A percentile compares a stretch with the other conserved stretches of the same genome.
Conservation (phyloP, 2,797 vertebrate species). For the Holocentrus rufus region DNA sequence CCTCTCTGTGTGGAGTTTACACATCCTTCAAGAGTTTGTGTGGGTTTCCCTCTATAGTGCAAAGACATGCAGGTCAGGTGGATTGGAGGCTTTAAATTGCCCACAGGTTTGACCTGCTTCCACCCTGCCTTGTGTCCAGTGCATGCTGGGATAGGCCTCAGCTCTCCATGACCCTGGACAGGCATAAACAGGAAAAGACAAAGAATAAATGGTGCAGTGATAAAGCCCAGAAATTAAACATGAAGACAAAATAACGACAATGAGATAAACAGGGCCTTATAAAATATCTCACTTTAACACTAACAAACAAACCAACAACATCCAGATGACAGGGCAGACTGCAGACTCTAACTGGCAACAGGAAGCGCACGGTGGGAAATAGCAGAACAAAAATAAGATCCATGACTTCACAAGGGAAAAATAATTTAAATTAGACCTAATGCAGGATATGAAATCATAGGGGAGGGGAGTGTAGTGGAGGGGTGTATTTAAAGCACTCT, state of each 20-base stretch:
- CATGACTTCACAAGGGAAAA: not conserved
- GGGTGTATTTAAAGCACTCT: constrained; percentile 1
- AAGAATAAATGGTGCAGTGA: not conserved
- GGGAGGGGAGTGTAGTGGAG: constrained; percentile 2
- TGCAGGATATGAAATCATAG: not conserved
- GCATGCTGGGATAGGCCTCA: constrained; percentile 28
- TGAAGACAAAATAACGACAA: not conserved
- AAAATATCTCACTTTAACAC: not conserved
- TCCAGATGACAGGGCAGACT: not conserved
- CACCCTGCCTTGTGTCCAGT: constrained; percentile 4
- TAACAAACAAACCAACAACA: not conserved
- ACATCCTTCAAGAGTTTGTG: too few relatives aligned
- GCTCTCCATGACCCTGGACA: constrained; percentile 8
- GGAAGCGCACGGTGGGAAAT: not conserved
- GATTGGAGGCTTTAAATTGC: too few relatives aligned
- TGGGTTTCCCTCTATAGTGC: not conserved
- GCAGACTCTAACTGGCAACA: too few relatives aligned
- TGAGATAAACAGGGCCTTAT: constrained; percentile 3
- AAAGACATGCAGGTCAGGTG: too few relatives aligned
- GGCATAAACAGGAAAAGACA: constrained; percentile 4
- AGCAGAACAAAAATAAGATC: not conserved
- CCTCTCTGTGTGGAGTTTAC: too few relatives aligned
- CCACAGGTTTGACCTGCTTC: not conserved
- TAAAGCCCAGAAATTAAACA: constrained; percentile 8
- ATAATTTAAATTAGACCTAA: constrained; percentile 1